Evolutionary conservation across 2,888 invertebrate genomes (phyloP), one percentile per base, ranked within the genome.

Genomic region (Lamellibrachia satsuma): DNA sequence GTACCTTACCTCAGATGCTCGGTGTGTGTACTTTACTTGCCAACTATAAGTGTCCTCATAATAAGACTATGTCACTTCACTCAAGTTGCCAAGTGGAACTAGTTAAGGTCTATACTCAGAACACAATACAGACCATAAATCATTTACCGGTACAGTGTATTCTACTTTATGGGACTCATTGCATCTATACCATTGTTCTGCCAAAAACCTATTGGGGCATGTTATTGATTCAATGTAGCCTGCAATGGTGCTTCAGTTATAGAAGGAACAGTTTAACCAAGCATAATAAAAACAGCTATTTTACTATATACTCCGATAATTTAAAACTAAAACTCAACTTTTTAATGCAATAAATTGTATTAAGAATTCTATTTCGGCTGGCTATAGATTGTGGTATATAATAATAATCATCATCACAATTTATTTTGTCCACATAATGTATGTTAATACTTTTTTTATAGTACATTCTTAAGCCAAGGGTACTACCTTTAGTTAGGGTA

Each of bases 41-140:
- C 75, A 22, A 75, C 75, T n/a, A 75, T 4, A 75, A 75, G 75
- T 75, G 75, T 75, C 75, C 75, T 22, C 75, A 75, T 2, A 75
- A 75, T 22, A 15, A 75, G 75, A 22, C 75, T 22, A 75, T 22
- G 22, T 15, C 75, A 75, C 75, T 75, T 75, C 22, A 75, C 75
- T 75, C 75, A 15, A 75, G 75, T n/a, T 75, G 75, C 22, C 75
- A 75, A 75, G 22, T 15, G 75, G 75, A n/a, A 75, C 15, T 75
- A 75, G 75, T 75, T 75, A 75, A 75, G 22, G 2, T 75, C 75
- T 75, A 75, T n/a, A 75, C 75, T 15, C 6, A 75, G 15, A 75
- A 75, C 75, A 75, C 75, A 75, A 75, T 75, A 75, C 75, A 6
- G 75, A 75, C 60, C n/a, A 75, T 75, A 75, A 75, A 75, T 75